These are phyloP conservation scores for Vimba vimba DNA, from an alignment of 2,113 vertebrate genomes.

Conservation along the genomic window DNA sequence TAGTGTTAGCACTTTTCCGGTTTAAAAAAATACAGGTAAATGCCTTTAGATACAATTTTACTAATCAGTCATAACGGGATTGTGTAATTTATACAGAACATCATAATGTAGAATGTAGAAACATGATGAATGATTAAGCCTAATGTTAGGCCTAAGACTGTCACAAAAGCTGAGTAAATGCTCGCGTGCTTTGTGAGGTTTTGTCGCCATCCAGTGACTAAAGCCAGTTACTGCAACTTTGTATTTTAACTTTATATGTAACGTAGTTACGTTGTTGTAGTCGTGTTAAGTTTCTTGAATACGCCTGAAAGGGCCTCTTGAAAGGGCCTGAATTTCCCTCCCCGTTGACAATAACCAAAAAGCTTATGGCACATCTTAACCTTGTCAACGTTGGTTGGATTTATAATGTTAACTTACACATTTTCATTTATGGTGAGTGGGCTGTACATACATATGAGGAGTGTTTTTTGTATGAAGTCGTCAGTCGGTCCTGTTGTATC, in stretches of 20 bases:
- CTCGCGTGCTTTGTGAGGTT: background rate
- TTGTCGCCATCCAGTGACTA: conserved; percentile 14
- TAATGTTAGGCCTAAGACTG: background rate
- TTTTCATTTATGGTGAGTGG: background rate
- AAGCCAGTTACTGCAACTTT: background rate
- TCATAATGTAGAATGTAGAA: background rate
- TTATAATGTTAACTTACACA: no score
- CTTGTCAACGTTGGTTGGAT: background rate
- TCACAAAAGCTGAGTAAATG: background rate
- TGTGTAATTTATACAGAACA: background rate
- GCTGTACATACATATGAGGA: background rate
- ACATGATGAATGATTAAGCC: background rate
- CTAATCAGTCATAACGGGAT: background rate
- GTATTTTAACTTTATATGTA: background rate
- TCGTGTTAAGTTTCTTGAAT: background rate
- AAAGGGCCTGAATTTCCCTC: background rate
- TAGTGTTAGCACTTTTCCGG: background rate
- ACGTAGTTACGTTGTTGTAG: no score
- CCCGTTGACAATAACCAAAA: background rate
- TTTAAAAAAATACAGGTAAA: background rate
- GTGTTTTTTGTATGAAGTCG: background rate
- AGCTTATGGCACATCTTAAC: background rate
- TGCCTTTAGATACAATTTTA: background rate
- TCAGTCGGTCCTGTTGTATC: no score
- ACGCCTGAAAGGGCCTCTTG: background rate